Evolutionary conservation across 2,113 vertebrate species (phyloP), one percentile per base, ranked within the genome.

Genomic region (Labeo rohita): DNA sequence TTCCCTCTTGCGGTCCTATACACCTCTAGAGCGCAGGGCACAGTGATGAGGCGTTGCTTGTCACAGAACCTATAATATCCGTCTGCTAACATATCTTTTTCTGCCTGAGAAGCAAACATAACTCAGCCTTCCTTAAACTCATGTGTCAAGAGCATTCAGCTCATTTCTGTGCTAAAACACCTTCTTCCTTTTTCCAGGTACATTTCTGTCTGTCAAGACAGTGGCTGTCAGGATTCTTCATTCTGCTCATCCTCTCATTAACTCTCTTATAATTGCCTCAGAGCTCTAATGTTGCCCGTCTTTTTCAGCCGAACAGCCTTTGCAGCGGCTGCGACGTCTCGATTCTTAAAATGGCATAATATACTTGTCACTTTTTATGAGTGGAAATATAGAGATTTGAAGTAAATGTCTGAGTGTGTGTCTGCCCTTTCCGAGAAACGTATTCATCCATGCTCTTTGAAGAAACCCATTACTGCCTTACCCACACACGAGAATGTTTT

Each of bases 41-140:
- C 1, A 0, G 10, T 21, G 47, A 39, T n/a, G 65, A 83, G 66
- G 21, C 49, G 1, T 54, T 84, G 65, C 66, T 73, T 84, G 68
- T 59, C 81, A 84, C 81, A 23, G 12, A 84, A 59, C 49, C 49
- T 84, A 59, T 84, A 54, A 84, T 84, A 84, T 84, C 21, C 43
- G 50, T 84, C 81, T 56, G 12, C 49, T 43, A 15, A 54, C 63
- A 28, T 84, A 45, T 84, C 12, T 73, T 56, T 84, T 59, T 59
- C 66, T 45, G 65, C 52, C 80, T 70, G 80, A 84, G 81, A 45
- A n/a, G 21, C 50, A 45, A 83, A 70, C 65, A 54, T 7, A 83
- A 54, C 65, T 54, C 34, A 73, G 66, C 81, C 81, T 83, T 54
- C 11, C 66, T 59, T 43, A 45, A 72, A 83, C 66, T 56, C 4